A percentile compares a stretch with the other conserved stretches of the same genome.
Evolutionary conservation across 1,140 invertebrate genomes (phyloP).

Genomic region (Drosophila nebulosa): DNA sequence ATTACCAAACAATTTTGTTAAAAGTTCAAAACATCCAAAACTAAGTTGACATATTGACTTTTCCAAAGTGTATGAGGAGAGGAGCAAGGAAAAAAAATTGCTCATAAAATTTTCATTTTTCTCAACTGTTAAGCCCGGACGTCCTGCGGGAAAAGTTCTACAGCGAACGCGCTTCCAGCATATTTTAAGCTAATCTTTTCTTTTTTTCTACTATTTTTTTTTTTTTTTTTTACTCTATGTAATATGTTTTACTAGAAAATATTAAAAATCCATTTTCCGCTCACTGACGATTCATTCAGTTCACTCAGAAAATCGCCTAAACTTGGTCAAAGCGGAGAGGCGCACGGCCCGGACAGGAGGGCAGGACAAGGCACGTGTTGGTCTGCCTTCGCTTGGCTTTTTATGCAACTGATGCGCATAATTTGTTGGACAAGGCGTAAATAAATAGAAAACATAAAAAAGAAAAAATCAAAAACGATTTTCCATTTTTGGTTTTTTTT

Average conservation of each 20-base stretch:
- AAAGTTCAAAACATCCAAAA: too few relatives aligned
- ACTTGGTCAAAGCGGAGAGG: slow-evolving; percentile 20
- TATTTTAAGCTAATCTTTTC: slow-evolving; percentile 63
- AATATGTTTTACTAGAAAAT: slow-evolving; percentile 49
- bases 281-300: slow-evolving; percentile 77
- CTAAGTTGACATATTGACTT: too few relatives aligned
- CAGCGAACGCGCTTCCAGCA: slow-evolving; percentile 31
- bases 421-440: slow-evolving; percentile 77
- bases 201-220: slow-evolving; percentile 18
- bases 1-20: neutral
- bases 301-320: slow-evolving; percentile 66
- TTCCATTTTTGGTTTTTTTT: slow-evolving; percentile 40
- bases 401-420: slow-evolving; percentile 75
- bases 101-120: slow-evolving; percentile 80
- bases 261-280: slow-evolving; percentile 81
- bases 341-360: neutral
- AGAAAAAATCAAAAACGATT: slow-evolving; percentile 42
- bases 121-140: slow-evolving; percentile 80
- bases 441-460: slow-evolving; percentile 53
- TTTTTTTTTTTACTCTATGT: slow-evolving; percentile 32
- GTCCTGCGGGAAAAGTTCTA: slow-evolving; percentile 71
- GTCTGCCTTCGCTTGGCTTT: slow-evolving; percentile 41
- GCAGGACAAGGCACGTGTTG: slow-evolving; percentile 60
- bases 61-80: neutral
- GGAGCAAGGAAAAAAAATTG: slow-evolving; percentile 19